Conservation (phyloP, 2,888 invertebrate genomes). For the Dascillus cervinus region DNA sequence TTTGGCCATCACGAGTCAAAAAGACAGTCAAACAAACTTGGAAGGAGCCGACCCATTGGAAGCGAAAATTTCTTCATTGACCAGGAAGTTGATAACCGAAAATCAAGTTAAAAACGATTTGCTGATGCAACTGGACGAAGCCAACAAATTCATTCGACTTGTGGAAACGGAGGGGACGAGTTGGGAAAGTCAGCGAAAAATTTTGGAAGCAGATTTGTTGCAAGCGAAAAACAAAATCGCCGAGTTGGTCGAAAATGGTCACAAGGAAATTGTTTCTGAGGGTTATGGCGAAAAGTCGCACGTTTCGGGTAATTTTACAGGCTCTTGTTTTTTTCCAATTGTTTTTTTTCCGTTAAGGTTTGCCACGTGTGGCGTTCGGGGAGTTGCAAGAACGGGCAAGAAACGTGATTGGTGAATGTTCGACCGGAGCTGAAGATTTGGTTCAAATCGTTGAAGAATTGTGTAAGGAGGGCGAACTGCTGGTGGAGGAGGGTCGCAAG, state of each 20-base stretch:
- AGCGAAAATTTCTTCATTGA: constrained; percentile 25
- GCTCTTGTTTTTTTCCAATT: too few relatives aligned
- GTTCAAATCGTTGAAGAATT: constrained; percentile 56
- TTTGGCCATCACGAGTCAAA: constrained; percentile 53
- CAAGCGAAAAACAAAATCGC: constrained; percentile 41
- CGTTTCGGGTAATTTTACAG: too few relatives aligned
- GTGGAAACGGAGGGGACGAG: constrained; percentile 41
- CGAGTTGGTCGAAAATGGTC: constrained; percentile 41
- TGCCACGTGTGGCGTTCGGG: constrained; percentile 26
- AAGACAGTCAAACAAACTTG: too few relatives aligned
- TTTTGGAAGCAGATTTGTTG: constrained; percentile 45
- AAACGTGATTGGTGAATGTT: constrained; percentile 40
- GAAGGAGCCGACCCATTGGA: too few relatives aligned
- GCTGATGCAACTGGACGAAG: constrained; percentile 50
- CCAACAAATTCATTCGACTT: constrained; percentile 43
- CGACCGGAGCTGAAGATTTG: constrained; percentile 36
- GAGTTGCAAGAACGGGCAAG: constrained; percentile 41
- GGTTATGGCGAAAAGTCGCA: constrained; percentile 43
- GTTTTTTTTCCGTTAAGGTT: too few relatives aligned
- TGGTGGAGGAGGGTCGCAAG: constrained; percentile 55
- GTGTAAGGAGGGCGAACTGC: constrained; percentile 50
- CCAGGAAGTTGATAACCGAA: constrained; percentile 30
- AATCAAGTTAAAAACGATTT: constrained; percentile 37
- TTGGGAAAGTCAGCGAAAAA: constrained; percentile 54
- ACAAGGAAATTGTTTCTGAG: constrained; percentile 47